Percentiles rank a stretch among this genome's conserved stretches.
Evolutionary conservation across 2,797 vertebrate species (phyloP).

Genomic region (Neomorphus geoffroyi): DNA sequence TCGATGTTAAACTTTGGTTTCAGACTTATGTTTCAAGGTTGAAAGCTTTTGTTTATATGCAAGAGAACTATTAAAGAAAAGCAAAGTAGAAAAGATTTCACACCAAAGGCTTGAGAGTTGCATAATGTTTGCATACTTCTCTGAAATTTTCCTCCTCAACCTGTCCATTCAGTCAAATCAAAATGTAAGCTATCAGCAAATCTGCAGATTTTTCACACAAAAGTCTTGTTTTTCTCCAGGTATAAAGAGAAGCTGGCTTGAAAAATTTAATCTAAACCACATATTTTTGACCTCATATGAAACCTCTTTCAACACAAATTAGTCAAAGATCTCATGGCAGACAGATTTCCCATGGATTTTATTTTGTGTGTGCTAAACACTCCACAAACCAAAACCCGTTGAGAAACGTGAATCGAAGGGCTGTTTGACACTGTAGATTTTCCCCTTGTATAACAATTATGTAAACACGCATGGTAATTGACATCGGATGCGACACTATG

Average conservation of each 20-base stretch:
- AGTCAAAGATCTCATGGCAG: neutral
- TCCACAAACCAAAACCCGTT: constrained; percentile 61
- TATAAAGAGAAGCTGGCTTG: neutral
- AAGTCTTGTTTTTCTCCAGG: neutral
- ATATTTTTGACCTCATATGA: neutral
- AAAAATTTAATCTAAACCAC: neutral
- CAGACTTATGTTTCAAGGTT: neutral
- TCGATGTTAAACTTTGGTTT: neutral
- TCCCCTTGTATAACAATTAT: constrained; percentile 68
- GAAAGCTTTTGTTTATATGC: neutral
- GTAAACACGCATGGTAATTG: constrained; percentile 59
- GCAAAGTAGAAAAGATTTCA: neutral
- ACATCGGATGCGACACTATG: neutral
- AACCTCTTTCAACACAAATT: neutral
- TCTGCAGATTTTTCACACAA: neutral
- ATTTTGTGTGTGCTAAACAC: constrained; percentile 30
- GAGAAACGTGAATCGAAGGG: constrained; percentile 42
- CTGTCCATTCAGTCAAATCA: neutral
- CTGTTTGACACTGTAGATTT: constrained; percentile 68
- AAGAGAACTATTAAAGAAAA: neutral
- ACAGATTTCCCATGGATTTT: constrained; percentile 9
- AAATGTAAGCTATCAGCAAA: neutral
- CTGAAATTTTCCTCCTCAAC: neutral
- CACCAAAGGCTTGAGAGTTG: neutral
- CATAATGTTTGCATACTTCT: neutral